Evolutionary conservation across 2,113 vertebrate genomes (phyloP).

Genomic region (Atherinomorus stipes): DNA sequence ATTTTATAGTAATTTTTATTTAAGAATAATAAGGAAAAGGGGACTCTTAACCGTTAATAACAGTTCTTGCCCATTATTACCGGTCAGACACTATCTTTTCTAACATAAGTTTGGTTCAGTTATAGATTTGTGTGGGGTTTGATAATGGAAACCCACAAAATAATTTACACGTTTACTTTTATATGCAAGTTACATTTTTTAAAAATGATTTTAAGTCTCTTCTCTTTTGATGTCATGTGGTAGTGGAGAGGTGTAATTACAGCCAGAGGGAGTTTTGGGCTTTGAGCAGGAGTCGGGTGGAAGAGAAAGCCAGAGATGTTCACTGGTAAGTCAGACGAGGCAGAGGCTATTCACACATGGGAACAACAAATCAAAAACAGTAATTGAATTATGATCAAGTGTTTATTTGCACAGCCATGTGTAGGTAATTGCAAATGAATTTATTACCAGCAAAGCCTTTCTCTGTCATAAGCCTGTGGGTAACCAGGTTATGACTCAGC

Average conservation of each 20-base stretch:
- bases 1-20: too few species aligned
- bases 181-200: too few species aligned
- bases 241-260: conserved; percentile 37
- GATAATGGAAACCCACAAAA: too few species aligned
- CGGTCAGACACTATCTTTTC: too few species aligned
- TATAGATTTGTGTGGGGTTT: too few species aligned
- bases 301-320: conserved; percentile 5
- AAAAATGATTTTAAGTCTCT: not conserved
- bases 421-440: not conserved
- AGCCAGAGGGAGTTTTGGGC: conserved; percentile 37
- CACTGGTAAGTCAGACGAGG: conserved; percentile 35
- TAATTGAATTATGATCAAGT: too few species aligned
- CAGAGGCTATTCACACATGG: not conserved
- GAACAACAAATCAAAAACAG: not conserved
- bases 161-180: too few species aligned
- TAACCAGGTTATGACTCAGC: not conserved
- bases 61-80: too few species aligned
- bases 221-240: conserved; percentile 27
- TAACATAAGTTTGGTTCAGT: too few species aligned
- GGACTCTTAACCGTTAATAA: too few species aligned
- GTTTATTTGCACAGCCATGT: not conserved
- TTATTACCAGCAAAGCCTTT: not conserved
- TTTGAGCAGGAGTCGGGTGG: conserved; percentile 42
- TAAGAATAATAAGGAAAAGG: too few species aligned
- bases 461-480: not conserved